Base-by-base conservation (phyloP, 1,140 invertebrate species). In the Cherax quadricarinatus region DNA sequence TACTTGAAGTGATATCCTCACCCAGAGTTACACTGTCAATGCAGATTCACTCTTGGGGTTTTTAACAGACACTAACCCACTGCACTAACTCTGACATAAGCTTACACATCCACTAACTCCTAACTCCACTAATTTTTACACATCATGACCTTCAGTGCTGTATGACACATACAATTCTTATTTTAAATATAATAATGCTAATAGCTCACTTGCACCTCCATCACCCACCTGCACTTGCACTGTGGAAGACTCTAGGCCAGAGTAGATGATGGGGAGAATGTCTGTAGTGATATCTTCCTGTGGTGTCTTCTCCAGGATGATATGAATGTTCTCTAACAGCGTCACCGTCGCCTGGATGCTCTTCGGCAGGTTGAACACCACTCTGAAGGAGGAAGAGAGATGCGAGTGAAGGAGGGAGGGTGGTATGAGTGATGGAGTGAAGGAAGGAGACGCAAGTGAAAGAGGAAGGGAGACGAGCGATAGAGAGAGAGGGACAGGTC, bases 341-440 rank as follows among this genome's bases (percentile, higher is more conserved):
- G 97, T 98, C 1, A 99, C 98, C 3, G 98, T 98, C 2, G 98
- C 98, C 95, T 98, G 97, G 89, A 98, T 97, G 49, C 98, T 98
- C 95, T 98, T 98, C 9, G 98, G 97, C 89, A 97, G 96, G 93
- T 96, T 96, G 95, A 98, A 97, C 49, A 99, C 96, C 66, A 95
- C 95, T 94, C 97, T 97, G 94, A 49, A 1, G 1, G 49, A 30
- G 41, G 49, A 53, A 60, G 53, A 73, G 48, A 73, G 24, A 16
- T 41, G 41, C 0, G 18, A 53, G 51, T 57, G 49, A 18, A 41
- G 30, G 30, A 62, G 18, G 57, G 24, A 57, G 18, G 16, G 57
- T 30, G 30, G 2, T 16, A 21, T 16, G 4, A 78, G 73, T 16
- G 73, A 24, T 16, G 4, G 51, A 51, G 48, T 7, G 79, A 5